Percentiles rank a stretch among this genome's conserved stretches.
These are phyloP conservation scores for Bursaphelenchus mucronatus DNA, from an alignment of 1,140 invertebrate genomes.

Conservation along the genomic window DNA sequence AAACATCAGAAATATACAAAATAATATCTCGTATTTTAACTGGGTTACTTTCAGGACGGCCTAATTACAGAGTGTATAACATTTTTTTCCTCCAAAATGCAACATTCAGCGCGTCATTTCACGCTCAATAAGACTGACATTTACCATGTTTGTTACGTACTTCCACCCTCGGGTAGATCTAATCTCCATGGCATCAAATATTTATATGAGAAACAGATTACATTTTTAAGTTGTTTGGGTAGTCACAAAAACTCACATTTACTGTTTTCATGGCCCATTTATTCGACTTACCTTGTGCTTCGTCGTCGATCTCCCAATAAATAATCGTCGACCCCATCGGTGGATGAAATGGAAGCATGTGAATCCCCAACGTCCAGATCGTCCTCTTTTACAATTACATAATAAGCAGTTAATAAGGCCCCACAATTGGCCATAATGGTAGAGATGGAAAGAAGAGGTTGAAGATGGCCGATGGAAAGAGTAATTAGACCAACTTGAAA, in stretches of 20 bases:
- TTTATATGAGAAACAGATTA: slow-evolving; percentile 24
- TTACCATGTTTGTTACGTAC: slow-evolving; percentile 1
- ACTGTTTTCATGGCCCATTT: no score
- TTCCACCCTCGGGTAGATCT: slow-evolving; percentile 9
- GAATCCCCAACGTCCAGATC: slow-evolving; percentile 57
- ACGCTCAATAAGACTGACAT: slow-evolving; percentile 13
- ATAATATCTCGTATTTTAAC: not conserved
- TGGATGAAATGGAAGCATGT: slow-evolving; percentile 42
- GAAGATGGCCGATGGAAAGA: slow-evolving; percentile 44
- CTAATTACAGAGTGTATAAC: no score
- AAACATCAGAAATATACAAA: slow-evolving; percentile 17
- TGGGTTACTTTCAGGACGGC: slow-evolving; percentile 19
- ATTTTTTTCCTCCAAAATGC: not conserved
- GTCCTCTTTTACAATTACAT: slow-evolving; percentile 60
- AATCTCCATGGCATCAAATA: slow-evolving; percentile 30
- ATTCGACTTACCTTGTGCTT: slow-evolving; percentile 1
- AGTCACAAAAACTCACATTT: no score
- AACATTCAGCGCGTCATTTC: slow-evolving; percentile 11
- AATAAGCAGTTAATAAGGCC: slow-evolving; percentile 58
- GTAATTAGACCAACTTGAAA: slow-evolving; percentile 42
- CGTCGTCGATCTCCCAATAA: slow-evolving; percentile 11
- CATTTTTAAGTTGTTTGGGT: no score
- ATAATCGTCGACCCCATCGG: slow-evolving; percentile 20
- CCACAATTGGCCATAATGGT: slow-evolving; percentile 56
- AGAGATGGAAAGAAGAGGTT: slow-evolving; percentile 50